These are phyloP conservation scores for Drosophila kikkawai DNA, from an alignment of 1,140 invertebrate genomes.

Conservation along the genomic window DNA sequence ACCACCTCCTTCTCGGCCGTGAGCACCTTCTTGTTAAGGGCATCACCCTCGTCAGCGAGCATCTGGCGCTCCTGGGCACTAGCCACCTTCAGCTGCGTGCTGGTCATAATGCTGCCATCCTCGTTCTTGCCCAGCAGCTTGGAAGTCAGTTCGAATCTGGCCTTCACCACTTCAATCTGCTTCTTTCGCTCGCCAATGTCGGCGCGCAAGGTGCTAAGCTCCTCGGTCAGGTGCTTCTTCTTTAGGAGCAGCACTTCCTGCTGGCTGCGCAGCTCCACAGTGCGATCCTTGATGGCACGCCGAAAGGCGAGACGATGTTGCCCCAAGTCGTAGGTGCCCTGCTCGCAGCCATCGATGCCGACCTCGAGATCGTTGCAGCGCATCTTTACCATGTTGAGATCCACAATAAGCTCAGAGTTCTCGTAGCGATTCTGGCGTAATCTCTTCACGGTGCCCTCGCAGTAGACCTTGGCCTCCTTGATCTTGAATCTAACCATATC, in stretches of 20 bases:
- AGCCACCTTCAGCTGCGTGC: slow-evolving; percentile 88
- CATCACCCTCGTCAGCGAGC: slow-evolving; percentile 88
- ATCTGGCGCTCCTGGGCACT: slow-evolving; percentile 88
- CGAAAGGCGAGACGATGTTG: slow-evolving; percentile 87
- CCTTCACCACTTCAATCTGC: slow-evolving; percentile 87
- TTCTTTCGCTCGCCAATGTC: slow-evolving; percentile 86
- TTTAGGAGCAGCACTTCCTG: slow-evolving; percentile 86
- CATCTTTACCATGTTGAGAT: slow-evolving; percentile 87
- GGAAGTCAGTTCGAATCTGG: slow-evolving; percentile 78
- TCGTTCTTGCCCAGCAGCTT: slow-evolving; percentile 86
- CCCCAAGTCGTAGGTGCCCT: slow-evolving; percentile 87
- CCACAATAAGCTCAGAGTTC: slow-evolving; percentile 87
- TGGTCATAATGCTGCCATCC: slow-evolving; percentile 86
- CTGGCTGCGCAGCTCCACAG: slow-evolving; percentile 86
- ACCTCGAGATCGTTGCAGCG: slow-evolving; percentile 86
- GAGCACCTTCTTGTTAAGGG: slow-evolving; percentile 88
- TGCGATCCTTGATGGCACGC: slow-evolving; percentile 87
- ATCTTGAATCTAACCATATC: slow-evolving; percentile 82
- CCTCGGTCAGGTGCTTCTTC: slow-evolving; percentile 86
- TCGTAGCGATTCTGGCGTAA: slow-evolving; percentile 84
- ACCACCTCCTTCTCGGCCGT: slow-evolving; percentile 89
- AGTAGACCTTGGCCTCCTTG: slow-evolving; percentile 84
- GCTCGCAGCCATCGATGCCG: slow-evolving; percentile 86
- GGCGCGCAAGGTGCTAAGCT: slow-evolving; percentile 86
- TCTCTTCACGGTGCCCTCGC: slow-evolving; percentile 87